Percentiles rank a stretch among this genome's conserved stretches.
Conservation (phyloP, 2,113 vertebrate species). For the Rhadina sibilatrix region DNA sequence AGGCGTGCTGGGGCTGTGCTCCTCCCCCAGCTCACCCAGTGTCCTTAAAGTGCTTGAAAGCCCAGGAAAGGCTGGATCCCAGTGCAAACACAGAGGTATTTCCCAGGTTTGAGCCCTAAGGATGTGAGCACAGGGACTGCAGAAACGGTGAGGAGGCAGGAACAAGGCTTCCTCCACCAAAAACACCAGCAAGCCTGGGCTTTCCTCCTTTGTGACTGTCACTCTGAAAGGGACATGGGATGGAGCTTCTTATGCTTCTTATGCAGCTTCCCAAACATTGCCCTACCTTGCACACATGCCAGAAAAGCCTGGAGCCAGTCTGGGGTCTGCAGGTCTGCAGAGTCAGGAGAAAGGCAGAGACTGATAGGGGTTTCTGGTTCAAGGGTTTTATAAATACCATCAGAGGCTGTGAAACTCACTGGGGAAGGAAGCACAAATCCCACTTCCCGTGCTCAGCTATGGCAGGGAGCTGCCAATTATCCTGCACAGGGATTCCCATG, state of each 20-base stretch:
- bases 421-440: slow-evolving; percentile 24
- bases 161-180: not conserved
- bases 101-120: not conserved
- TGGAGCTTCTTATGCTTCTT: not conserved
- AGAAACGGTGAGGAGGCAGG: not conserved
- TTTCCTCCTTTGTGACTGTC: not conserved
- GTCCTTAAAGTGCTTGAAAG: not conserved
- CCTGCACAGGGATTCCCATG: not conserved
- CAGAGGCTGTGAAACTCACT: not conserved
- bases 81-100: fast-evolving
- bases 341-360: not conserved
- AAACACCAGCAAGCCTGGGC: not conserved
- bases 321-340: not conserved
- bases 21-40: not conserved
- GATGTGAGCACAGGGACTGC: not conserved
- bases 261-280: not conserved
- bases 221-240: not conserved
- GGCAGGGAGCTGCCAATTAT: slow-evolving; percentile 25
- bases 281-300: not conserved
- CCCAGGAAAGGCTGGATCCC: not conserved
- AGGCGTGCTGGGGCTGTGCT: not conserved
- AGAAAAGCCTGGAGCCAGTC: not conserved
- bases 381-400: not conserved
- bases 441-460: not conserved
- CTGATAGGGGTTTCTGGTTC: not conserved